Conservation (phyloP, 2,113 vertebrate species). For the Zapornia atra region DNA sequence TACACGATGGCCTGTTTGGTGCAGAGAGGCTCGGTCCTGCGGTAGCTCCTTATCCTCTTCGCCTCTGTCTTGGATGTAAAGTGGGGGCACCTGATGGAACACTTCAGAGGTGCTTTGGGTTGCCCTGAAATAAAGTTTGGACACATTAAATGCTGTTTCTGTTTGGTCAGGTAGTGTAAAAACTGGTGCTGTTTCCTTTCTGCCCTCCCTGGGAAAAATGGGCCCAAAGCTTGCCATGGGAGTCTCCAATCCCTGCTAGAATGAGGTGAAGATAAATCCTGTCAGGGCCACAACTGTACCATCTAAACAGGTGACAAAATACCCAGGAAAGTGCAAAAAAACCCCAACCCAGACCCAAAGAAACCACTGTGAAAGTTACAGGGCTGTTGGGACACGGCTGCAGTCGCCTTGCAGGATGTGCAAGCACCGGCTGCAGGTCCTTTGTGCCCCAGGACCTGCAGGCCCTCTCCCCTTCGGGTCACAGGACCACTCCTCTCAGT, state of each 20-base stretch:
- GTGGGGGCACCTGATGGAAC: rapidly evolving
- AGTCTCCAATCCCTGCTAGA: neutral
- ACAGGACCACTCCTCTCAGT: neutral
- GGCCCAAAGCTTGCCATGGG: neutral
- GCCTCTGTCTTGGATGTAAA: rapidly evolving
- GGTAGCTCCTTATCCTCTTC: neutral
- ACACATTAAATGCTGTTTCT: rapidly evolving
- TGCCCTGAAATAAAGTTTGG: slow-evolving; percentile 40
- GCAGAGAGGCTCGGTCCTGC: rapidly evolving
- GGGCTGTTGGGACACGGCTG: rapidly evolving
- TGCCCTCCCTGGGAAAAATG: neutral
- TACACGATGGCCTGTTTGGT: neutral
- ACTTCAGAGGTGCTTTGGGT: slow-evolving; percentile 17
- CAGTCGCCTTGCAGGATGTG: neutral
- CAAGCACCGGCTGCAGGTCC: neutral
- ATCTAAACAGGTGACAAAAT: neutral
- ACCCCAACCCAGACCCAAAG: too few relatives aligned
- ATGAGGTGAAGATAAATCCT: neutral
- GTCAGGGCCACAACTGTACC: neutral
- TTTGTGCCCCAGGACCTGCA: neutral
- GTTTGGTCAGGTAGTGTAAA: neutral
- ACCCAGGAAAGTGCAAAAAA: neutral
- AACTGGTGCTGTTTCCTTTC: neutral
- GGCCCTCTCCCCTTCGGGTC: neutral
- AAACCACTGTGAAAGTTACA: neutral